Percentiles rank a stretch among this genome's conserved stretches.
phyloP scores from a whole-genome alignment of 2,113 vertebrate species.

The Microtus montanus region DNA sequence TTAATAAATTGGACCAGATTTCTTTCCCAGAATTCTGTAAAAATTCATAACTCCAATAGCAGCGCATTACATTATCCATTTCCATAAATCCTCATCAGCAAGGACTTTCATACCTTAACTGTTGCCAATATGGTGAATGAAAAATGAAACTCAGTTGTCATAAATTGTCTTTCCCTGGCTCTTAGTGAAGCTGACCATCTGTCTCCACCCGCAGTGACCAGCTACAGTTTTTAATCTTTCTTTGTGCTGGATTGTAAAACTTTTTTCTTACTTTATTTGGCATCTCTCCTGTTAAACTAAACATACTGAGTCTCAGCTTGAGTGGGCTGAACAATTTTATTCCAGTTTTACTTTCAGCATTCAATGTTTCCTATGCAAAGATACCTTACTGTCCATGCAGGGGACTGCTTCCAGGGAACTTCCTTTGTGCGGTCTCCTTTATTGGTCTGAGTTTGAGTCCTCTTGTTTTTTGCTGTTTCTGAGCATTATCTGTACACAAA shows the following conservation, averaged over 20 bases:
- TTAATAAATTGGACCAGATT: background rate
- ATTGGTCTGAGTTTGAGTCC: background rate
- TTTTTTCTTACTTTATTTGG: background rate
- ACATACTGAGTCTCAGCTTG: background rate
- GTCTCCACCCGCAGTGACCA: background rate
- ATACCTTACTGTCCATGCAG: background rate
- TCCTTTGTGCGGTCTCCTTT: background rate
- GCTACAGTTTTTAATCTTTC: background rate
- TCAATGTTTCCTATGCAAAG: background rate
- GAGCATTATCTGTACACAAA: background rate
- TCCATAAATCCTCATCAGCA: constrained; percentile 3
- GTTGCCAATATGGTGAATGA: constrained; percentile 28
- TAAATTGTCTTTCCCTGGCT: constrained; percentile 52
- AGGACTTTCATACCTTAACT: background rate
- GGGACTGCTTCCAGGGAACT: background rate
- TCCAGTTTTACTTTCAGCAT: background rate
- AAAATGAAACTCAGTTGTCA: constrained; percentile 46
- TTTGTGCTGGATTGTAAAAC: background rate
- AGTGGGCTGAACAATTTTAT: background rate
- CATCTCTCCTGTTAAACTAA: background rate
- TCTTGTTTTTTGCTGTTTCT: background rate
- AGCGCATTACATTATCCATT: background rate
- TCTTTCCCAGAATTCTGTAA: constrained; percentile 13
- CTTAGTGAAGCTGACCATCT: constrained; percentile 39
- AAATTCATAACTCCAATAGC: background rate